phyloP scores from a whole-genome alignment of 1,140 invertebrate genomes.

The Magallana gigas region DNA sequence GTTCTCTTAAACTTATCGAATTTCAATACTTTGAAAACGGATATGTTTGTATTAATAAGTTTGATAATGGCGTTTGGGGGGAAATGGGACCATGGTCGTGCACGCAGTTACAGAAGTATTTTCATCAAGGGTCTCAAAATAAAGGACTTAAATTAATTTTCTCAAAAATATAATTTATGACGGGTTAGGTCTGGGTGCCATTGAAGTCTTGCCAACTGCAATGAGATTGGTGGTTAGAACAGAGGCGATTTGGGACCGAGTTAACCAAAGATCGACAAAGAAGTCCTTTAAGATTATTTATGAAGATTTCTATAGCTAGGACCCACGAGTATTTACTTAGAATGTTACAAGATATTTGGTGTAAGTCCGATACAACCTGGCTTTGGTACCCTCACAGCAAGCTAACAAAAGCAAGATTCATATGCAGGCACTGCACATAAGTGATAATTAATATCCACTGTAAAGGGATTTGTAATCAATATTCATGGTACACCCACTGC shows the following conservation, averaged over 20 bases:
- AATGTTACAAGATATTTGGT: neutral
- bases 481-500: too few relatives aligned
- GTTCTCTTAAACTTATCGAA: constrained; percentile 28
- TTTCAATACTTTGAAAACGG: constrained; percentile 32
- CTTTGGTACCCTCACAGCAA: neutral
- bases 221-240: neutral
- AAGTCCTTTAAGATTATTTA: constrained; percentile 14
- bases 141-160: constrained; percentile 20
- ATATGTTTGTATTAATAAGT: constrained; percentile 30
- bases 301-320: neutral
- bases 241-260: neutral
- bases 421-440: neutral
- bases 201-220: constrained; percentile 12
- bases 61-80: neutral
- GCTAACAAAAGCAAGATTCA: neutral
- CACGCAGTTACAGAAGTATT: constrained; percentile 13
- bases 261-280: constrained; percentile 19
- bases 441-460: neutral
- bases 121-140: neutral
- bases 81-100: neutral
- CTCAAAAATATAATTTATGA: constrained; percentile 19
- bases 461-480: neutral
- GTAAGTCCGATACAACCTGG: neutral
- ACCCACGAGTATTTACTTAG: neutral
- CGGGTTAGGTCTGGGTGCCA: neutral